A percentile compares a stretch with the other conserved stretches of the same genome.
phyloP scores from a whole-genome alignment of 1,140 invertebrate genomes.

The Pseudomyrmex sp. region DNA sequence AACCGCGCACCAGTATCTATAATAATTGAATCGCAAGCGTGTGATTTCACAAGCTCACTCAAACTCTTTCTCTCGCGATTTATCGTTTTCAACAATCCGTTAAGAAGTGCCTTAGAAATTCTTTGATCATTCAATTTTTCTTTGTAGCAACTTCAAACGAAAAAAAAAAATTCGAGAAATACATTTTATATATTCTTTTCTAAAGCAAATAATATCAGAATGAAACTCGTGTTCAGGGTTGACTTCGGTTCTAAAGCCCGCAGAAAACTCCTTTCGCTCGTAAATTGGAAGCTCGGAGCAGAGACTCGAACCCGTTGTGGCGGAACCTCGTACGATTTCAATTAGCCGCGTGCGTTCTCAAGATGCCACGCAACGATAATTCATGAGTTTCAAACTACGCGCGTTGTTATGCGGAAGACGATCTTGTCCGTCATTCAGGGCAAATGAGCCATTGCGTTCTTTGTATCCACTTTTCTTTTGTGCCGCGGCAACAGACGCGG shows the following conservation, averaged over 20 bases:
- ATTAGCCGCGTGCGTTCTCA: slow-evolving; percentile 59
- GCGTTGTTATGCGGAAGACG: slow-evolving; percentile 58
- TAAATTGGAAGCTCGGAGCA: slow-evolving; percentile 20
- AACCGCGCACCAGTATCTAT: slow-evolving; percentile 10
- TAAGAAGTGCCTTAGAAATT: background rate
- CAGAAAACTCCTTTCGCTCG: background rate
- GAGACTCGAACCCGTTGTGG: slow-evolving; percentile 36
- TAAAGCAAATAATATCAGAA: slow-evolving; percentile 1
- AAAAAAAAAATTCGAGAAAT: slow-evolving; percentile 5
- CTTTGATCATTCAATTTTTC: slow-evolving; percentile 12
- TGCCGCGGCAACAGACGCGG: slow-evolving; percentile 45
- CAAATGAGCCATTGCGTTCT: slow-evolving; percentile 68
- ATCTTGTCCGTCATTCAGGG: slow-evolving; percentile 64
- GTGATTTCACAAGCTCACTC: background rate
- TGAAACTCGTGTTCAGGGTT: background rate
- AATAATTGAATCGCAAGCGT: background rate
- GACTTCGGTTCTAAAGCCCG: slow-evolving; percentile 28
- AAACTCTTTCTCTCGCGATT: background rate
- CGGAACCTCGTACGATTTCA: slow-evolving; percentile 53
- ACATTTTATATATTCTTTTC: slow-evolving; percentile 29
- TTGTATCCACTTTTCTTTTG: slow-evolving; percentile 68
- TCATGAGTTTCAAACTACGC: slow-evolving; percentile 36
- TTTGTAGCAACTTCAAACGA: background rate
- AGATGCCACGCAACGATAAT: slow-evolving; percentile 52
- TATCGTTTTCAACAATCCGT: background rate